Evolutionary conservation across 2,888 invertebrate genomes (phyloP), one percentile per base, ranked within the genome.

Genomic region (Nesidiocoris tenuis): DNA sequence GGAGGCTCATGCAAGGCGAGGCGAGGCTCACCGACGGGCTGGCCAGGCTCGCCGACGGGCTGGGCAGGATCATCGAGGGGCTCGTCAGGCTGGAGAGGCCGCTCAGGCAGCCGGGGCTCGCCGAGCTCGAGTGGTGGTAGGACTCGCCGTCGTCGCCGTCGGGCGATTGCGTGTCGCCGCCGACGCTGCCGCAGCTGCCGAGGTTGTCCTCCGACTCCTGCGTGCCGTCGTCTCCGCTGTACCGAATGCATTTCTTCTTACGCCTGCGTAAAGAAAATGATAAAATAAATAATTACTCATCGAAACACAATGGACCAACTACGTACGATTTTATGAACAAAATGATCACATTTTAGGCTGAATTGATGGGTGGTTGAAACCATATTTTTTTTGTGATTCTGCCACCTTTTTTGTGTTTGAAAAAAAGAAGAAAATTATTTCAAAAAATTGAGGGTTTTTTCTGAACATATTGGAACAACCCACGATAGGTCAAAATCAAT

Each of bases 201-300:
- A 92, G 84, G 82, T 91, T 90, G 81, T 90, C 91, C 83, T 91
- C 90, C 78, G 88, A 89, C 63, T 72, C 72, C 82, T 88, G 89
- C 80, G 87, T 88, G 79, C 87, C 87, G 82, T 89, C 90, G 79
- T 89, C 89, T 81, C 88, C 84, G 84, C 88, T 85, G 87, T 96
- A 96, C 81, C 96, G 92, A 83, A 96, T 93, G 88, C 96, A 96
- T 87, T 96, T 96, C 87, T 96, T 96, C 90, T 96, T 96, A 88
- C 96, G 94, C 88, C 95, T 96, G 88, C 9, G 54, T 18, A 61
- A 61, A 19, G 19, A 59, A 19, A 16, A 59, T 59, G n/a, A n/a
- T 9, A 59, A 59, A 59, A 9, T 59, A n/a, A 59, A n/a, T 59
- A 16, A 54, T 7, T 54, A 16, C 54, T 54, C 54, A 54, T n/a